Conservation (phyloP, 2,888 invertebrate species). For the Stenodema calcarata region DNA sequence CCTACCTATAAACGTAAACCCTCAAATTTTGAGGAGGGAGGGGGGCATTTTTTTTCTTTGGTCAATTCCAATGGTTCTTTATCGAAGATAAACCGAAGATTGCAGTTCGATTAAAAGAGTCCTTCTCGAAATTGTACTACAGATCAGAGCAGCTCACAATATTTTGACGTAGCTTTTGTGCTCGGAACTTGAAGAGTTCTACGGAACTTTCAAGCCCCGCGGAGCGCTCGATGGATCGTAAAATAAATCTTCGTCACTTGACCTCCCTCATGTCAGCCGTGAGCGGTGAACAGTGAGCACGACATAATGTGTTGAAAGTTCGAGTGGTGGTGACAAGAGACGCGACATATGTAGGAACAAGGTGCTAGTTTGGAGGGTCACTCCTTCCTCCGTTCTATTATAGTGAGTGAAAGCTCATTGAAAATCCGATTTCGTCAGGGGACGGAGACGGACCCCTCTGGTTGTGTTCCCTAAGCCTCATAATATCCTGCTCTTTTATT, state of each 20-base stretch:
- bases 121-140: no score
- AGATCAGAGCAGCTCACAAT: not conserved
- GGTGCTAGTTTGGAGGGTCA: conserved; percentile 3
- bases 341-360: not conserved
- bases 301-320: not conserved
- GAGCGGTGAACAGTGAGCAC: not conserved
- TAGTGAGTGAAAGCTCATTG: conserved; percentile 18
- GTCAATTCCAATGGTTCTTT: no score
- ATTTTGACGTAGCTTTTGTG: not conserved
- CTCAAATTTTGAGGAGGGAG: no score
- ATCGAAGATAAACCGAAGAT: no score
- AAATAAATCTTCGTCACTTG: conserved; percentile 7
- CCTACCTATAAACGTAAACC: no score
- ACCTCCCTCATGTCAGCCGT: not conserved
- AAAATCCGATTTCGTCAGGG: not conserved
- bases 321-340: not conserved
- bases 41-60: no score
- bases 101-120: no score
- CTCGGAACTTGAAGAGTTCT: not conserved
- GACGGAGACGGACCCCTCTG: not conserved
- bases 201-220: not conserved
- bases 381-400: not conserved
- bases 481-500: conserved; percentile 15
- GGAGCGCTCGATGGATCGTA: conserved; percentile 16
- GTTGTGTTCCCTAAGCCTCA: not conserved